Base-by-base conservation (phyloP, 2,797 vertebrate species). In the Microctenopoma steveboyesi region DNA sequence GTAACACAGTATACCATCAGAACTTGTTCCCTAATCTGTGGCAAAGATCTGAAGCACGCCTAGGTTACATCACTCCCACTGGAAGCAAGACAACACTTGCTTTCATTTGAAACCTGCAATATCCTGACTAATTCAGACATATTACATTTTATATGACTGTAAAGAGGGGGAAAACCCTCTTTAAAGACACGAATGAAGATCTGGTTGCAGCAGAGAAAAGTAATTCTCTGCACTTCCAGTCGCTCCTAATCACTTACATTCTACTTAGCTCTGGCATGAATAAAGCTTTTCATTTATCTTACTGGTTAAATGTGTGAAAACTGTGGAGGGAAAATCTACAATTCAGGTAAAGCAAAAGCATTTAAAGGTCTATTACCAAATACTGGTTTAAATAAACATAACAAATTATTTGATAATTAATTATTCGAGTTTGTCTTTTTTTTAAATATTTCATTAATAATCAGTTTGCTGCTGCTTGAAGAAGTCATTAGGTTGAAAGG, bases 101-200 rank as follows among this genome's bases (percentile, higher is more conserved):
- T 78, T 86, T 89, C 74, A 83, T 89, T 78, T 89, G 68, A 87
- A 89, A 88, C 77, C 86, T 84, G 82, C 81, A 83, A 83, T 86
- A 88, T 87, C 62, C 84, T 65, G 57, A 85, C 85, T 87, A 85
- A 90, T 91, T 88, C 78, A 79, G 84, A 91, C 82, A 64, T 83
- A 91, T 91, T 92, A 91, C 86, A 86, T 89, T 87, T 89, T 87
- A 82, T 85, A 74, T 66, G 86, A 75, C 82, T 73, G 67, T 87
- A 84, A 89, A 82, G 71, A 85, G 63, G 75, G 87, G 74, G 63
- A 82, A 88, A 53, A 50, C 86, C 76, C 69, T 57, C 25, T 58
- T 87, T 79, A 82, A 86, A 80, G 74, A 66, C 58, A 63, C 61
- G 81, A 75, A 65, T 72, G 62, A 86, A 87, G 86, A 80, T 85